Evolutionary conservation across 1,140 invertebrate genomes (phyloP), one percentile per base, ranked within the genome.

Genomic region (Mamestra configurata): DNA sequence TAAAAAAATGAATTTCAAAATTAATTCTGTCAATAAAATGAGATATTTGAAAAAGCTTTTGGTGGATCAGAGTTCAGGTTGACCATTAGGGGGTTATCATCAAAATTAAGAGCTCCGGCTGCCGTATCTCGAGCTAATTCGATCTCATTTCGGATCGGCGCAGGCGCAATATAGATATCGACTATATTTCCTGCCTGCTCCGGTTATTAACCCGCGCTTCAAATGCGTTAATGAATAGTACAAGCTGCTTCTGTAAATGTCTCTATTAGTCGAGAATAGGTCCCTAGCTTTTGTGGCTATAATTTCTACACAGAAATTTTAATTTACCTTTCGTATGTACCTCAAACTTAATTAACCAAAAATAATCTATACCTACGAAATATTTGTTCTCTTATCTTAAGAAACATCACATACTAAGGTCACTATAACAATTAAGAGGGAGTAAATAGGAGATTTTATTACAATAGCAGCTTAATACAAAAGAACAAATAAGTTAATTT

Each of bases 1-100:
- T 13, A 35, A 75, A 59, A 57, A 75, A 27, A 40, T 61, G 20
- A 59, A 43, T 66, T 57, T 46, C 8, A 18, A 24, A 75, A 75
- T 75, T 46, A 75, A 59, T 75, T 75, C n/a, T 55, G 49, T 37
- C 55, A 66, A 79, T 64, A 51, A 72, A 79, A 53, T 73, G 68
- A 78, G 15, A 70, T 40, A 78, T 70, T 70, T 15, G 24, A 59
- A 81, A 89, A 92, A 89, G 85, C 88, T 84, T 89, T 88, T 84
- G 71, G 78, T 85, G 86, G 81, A 83, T 80, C 82, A 71, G 49
- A 85, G 89, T 87, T 91, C 88, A 85, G n/a, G 31, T 82, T 73
- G 76, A 73, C 88, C 89, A 90, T 93, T 89, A 90, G 88, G 80
- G 88, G 92, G 92, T 94, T 94, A 94, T 95, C 93, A 88, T 81